phyloP scores from a whole-genome alignment of 2,888 invertebrate genomes.

The Perizoma affinitatum region DNA sequence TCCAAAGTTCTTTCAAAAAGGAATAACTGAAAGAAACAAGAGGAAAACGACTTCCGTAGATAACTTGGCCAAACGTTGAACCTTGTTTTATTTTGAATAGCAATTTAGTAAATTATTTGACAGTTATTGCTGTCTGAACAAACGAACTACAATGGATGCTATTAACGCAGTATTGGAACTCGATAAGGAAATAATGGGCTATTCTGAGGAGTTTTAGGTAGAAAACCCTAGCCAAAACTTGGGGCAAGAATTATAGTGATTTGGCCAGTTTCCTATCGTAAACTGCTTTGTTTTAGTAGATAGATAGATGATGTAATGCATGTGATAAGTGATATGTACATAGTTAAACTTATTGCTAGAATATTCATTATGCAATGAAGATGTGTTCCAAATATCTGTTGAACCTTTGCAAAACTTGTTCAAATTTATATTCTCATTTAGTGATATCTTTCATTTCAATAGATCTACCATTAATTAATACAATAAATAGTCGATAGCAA shows the following conservation, averaged over 20 bases:
- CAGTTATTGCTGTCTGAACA: slow-evolving; percentile 16
- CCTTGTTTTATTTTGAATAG: slow-evolving; percentile 12
- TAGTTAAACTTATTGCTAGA: too few relatives aligned
- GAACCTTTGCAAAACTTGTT: too few relatives aligned
- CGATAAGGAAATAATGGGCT: slow-evolving; percentile 5
- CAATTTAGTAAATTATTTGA: slow-evolving; percentile 18
- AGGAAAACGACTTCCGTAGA: slow-evolving; percentile 13
- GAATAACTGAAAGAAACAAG: slow-evolving; percentile 10
- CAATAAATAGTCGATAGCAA: too few relatives aligned
- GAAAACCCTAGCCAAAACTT: not conserved
- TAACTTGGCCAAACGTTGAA: slow-evolving; percentile 1
- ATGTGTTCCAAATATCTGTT: too few relatives aligned
- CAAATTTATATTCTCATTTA: too few relatives aligned
- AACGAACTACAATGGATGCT: slow-evolving; percentile 12
- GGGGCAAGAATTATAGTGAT: not conserved
- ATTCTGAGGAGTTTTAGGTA: not conserved
- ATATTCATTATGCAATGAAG: too few relatives aligned
- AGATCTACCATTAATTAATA: too few relatives aligned
- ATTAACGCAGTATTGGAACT: slow-evolving; percentile 9
- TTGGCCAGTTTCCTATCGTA: too few relatives aligned
- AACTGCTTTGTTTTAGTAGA: too few relatives aligned
- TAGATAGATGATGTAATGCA: too few relatives aligned
- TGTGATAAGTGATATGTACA: too few relatives aligned
- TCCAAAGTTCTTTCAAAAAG: slow-evolving; percentile 10
- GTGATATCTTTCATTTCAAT: too few relatives aligned